Evolutionary conservation across 2,888 invertebrate species (phyloP).

Genomic region (Lasioglossum vierecki): DNA sequence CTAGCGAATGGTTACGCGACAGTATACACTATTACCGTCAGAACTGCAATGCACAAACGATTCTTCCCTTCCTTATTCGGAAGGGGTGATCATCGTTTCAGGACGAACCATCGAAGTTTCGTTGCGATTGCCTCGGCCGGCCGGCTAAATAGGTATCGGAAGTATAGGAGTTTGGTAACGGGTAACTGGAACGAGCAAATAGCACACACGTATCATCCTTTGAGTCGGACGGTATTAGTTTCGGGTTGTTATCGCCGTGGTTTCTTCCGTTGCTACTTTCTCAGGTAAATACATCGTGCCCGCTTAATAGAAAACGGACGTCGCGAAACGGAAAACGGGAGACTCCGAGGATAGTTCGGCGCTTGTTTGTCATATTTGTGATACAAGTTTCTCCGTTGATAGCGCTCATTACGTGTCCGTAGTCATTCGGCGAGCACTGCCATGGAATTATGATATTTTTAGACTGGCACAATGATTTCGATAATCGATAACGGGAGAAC

Average conservation of each 20-base stretch:
- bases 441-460: slow-evolving; percentile 21
- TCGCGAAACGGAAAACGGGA: slow-evolving; percentile 53
- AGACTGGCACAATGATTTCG: slow-evolving; percentile 17
- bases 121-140: slow-evolving; percentile 52
- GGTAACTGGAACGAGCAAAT: slow-evolving; percentile 71
- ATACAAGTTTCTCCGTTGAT: slow-evolving; percentile 35
- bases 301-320: slow-evolving; percentile 39
- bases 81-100: slow-evolving; percentile 63
- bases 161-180: slow-evolving; percentile 71
- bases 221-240: slow-evolving; percentile 38
- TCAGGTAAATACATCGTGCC: slow-evolving; percentile 52
- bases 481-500: slow-evolving; percentile 14
- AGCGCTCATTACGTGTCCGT: slow-evolving; percentile 26
- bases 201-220: slow-evolving; percentile 42
- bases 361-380: slow-evolving; percentile 35
- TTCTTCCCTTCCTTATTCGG: slow-evolving; percentile 53
- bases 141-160: slow-evolving; percentile 58
- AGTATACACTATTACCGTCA: slow-evolving; percentile 40
- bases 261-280: slow-evolving; percentile 49
- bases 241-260: slow-evolving; percentile 62
- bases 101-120: slow-evolving; percentile 64
- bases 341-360: slow-evolving; percentile 49
- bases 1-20: slow-evolving; percentile 26
- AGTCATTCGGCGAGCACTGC: not conserved
- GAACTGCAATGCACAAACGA: slow-evolving; percentile 34